Conservation (phyloP, 2,888 invertebrate species). For the Gandaritis pyraliata region DNA sequence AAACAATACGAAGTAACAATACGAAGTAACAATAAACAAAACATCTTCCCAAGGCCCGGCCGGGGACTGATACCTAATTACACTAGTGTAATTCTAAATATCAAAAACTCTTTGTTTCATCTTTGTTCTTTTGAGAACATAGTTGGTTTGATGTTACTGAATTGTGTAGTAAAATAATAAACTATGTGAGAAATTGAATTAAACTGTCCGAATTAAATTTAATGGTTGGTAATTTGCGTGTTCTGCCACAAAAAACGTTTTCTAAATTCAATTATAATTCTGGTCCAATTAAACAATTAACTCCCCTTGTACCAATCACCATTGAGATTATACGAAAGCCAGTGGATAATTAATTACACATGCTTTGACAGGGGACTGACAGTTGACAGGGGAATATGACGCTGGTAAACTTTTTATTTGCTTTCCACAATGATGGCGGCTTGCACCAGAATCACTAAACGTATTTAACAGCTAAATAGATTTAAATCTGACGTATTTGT, state of each 20-base stretch:
- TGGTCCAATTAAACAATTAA: constrained; percentile 1
- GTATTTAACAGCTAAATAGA: too few species aligned
- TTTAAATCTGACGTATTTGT: too few species aligned
- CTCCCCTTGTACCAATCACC: neutral
- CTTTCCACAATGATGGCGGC: too few species aligned
- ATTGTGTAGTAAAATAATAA: neutral
- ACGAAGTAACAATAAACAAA: neutral
- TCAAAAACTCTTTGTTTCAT: neutral
- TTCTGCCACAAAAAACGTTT: neutral
- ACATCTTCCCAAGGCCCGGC: neutral
- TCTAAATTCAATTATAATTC: constrained; percentile 8
- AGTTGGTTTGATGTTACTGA: neutral
- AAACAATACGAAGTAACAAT: neutral
- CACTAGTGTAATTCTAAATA: neutral
- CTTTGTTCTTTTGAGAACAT: constrained; percentile 3
- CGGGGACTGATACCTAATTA: neutral
- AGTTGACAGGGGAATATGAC: neutral
- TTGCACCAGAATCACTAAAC: too few species aligned
- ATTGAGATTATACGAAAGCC: too few species aligned
- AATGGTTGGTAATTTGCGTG: constrained; percentile 1
- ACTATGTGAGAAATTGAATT: neutral
- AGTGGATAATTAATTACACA: neutral
- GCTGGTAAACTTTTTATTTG: too few species aligned
- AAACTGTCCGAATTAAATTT: neutral
- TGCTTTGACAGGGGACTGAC: constrained; percentile 6